Conservation (phyloP, 2,888 invertebrate species). For the Volucella inflata region DNA sequence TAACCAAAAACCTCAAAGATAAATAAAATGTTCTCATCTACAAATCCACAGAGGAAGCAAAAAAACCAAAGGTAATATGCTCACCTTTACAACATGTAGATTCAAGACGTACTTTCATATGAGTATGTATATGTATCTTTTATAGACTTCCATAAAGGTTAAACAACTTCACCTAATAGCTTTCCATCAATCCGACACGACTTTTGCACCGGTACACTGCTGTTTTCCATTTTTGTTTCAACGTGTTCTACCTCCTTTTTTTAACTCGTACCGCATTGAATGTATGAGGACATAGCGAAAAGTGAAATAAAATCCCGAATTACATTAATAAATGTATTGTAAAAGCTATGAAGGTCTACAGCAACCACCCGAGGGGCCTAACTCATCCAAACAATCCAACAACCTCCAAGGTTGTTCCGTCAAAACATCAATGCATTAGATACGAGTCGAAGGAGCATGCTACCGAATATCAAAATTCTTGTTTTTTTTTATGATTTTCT, state of each 20-base stretch:
- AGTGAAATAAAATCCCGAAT: constrained; percentile 60
- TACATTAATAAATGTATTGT: constrained; percentile 67
- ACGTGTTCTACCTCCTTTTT: constrained; percentile 11
- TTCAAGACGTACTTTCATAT: too few species aligned
- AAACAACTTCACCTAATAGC: constrained; percentile 68
- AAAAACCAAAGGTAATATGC: constrained; percentile 28
- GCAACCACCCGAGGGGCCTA: background rate
- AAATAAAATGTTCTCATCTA: constrained; percentile 25
- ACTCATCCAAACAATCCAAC: background rate
- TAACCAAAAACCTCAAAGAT: background rate
- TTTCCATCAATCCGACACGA: constrained; percentile 65
- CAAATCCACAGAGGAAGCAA: background rate
- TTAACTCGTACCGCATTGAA: constrained; percentile 12
- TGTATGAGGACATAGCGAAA: constrained; percentile 20
- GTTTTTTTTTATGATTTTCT: constrained; percentile 63
- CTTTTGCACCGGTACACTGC: constrained; percentile 24
- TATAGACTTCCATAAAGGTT: constrained; percentile 67
- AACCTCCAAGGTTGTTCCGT: constrained; percentile 27
- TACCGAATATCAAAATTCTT: constrained; percentile 67
- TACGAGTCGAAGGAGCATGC: constrained; percentile 44
- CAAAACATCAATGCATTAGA: constrained; percentile 67
- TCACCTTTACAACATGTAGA: constrained; percentile 44
- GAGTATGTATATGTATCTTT: constrained; percentile 37
- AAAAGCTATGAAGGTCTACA: constrained; percentile 46
- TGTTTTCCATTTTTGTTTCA: constrained; percentile 24